phyloP scores from a whole-genome alignment of 2,888 invertebrate genomes.

The Antheraea yamamai region DNA sequence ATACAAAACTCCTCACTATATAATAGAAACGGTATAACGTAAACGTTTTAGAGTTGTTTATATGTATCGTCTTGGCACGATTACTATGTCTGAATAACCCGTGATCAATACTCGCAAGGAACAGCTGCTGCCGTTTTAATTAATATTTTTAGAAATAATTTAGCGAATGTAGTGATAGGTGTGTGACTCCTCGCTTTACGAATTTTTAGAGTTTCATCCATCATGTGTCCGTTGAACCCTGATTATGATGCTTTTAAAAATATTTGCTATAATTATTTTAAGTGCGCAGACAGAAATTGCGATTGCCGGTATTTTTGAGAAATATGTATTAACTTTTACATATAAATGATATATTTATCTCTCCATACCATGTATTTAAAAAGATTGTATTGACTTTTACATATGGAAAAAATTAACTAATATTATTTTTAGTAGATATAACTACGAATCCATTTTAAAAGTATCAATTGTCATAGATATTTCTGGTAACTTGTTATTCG shows the following conservation, averaged over 20 bases:
- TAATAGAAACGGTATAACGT: neutral
- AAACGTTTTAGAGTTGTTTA: neutral
- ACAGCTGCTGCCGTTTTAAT: neutral
- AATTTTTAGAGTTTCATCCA: neutral
- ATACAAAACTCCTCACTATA: neutral
- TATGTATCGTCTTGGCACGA: neutral
- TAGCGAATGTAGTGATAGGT: neutral
- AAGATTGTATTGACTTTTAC: no score
- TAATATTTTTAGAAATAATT: slow-evolving; percentile 1
- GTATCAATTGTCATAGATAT: no score
- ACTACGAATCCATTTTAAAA: no score
- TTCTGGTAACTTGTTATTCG: no score
- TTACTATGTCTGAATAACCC: slow-evolving; percentile 1
- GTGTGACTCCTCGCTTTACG: neutral
- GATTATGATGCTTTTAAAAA: neutral
- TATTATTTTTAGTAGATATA: no score
- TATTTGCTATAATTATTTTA: neutral
- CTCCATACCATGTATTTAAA: no score
- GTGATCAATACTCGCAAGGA: slow-evolving; percentile 11
- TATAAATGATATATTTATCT: no score
- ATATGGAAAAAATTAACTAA: no score
- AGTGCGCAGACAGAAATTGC: neutral
- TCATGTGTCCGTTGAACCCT: neutral
- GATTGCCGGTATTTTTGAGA: neutral
- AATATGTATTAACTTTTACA: neutral